These are phyloP conservation scores for Cerceris ruficornis DNA, from an alignment of 2,888 invertebrate species.

Conservation along the genomic window DNA sequence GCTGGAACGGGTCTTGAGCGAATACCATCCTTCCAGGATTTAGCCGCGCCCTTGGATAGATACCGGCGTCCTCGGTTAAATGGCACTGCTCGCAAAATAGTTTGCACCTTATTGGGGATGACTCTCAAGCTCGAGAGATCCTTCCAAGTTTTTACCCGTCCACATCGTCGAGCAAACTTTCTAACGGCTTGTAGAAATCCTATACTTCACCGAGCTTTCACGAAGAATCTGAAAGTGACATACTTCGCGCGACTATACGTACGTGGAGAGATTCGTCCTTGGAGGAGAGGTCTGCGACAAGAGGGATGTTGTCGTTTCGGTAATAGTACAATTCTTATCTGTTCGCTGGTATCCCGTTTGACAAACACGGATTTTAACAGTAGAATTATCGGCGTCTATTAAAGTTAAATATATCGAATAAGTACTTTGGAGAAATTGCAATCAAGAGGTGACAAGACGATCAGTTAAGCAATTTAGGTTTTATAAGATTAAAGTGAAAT, in stretches of 20 bases:
- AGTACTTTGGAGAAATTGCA: too few relatives aligned
- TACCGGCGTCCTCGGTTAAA: conserved; percentile 50
- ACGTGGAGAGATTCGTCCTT: not conserved
- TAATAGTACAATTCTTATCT: too few relatives aligned
- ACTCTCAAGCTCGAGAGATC: conserved; percentile 28
- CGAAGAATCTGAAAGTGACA: conserved; percentile 32
- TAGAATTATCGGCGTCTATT: too few relatives aligned
- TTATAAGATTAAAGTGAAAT: too few relatives aligned
- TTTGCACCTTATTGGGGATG: conserved; percentile 55
- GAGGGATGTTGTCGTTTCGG: too few relatives aligned
- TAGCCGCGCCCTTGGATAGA: conserved; percentile 42
- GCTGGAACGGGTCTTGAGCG: conserved; percentile 13
- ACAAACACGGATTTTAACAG: too few relatives aligned
- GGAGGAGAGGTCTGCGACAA: too few relatives aligned
- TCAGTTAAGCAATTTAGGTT: too few relatives aligned
- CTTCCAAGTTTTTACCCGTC: conserved; percentile 49
- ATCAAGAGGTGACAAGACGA: too few relatives aligned
- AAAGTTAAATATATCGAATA: too few relatives aligned
- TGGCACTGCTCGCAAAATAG: conserved; percentile 51
- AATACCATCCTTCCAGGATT: conserved; percentile 56
- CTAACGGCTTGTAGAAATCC: conserved; percentile 43
- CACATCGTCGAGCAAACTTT: conserved; percentile 52
- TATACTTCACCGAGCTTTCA: conserved; percentile 33
- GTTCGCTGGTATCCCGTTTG: too few relatives aligned
- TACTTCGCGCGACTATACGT: conserved; percentile 17